phyloP scores from a whole-genome alignment of 2,113 vertebrate genomes.

The Scalopus aquaticus region DNA sequence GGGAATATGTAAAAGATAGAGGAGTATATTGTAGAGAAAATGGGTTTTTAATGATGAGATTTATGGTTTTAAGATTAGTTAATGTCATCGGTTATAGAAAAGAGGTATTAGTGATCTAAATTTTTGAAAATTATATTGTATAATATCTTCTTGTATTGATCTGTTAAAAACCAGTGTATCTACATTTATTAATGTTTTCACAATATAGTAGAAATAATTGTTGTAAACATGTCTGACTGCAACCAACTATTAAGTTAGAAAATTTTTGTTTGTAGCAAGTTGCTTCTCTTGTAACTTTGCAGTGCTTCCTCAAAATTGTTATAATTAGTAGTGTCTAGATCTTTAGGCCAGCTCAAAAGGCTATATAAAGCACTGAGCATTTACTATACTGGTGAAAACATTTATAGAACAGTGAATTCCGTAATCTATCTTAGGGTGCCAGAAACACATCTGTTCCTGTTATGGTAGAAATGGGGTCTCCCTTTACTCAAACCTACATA shows the following conservation, averaged over 20 bases:
- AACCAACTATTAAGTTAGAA: background rate
- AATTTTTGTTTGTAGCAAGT: slow-evolving; percentile 7
- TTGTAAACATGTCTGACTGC: background rate
- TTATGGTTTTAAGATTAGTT: slow-evolving; percentile 26
- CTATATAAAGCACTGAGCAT: background rate
- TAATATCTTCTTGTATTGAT: background rate
- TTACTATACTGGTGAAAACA: slow-evolving; percentile 54
- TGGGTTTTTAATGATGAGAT: background rate
- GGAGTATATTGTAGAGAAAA: background rate
- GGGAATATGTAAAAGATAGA: background rate
- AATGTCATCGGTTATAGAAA: slow-evolving; percentile 4
- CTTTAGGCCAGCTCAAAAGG: background rate
- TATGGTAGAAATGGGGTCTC: background rate
- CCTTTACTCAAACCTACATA: background rate
- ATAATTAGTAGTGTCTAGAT: background rate
- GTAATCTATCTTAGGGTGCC: background rate
- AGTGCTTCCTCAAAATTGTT: slow-evolving; percentile 40
- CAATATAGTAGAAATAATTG: slow-evolving; percentile 18
- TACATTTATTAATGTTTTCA: slow-evolving; percentile 57
- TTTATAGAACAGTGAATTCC: slow-evolving; percentile 25
- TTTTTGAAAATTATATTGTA: slow-evolving; percentile 32
- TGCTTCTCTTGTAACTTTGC: slow-evolving; percentile 29
- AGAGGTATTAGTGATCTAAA: background rate
- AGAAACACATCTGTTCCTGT: slow-evolving; percentile 29
- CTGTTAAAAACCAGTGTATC: background rate